Base-by-base conservation (phyloP, 2,113 vertebrate species). In the Leptocoma aspasia region DNA sequence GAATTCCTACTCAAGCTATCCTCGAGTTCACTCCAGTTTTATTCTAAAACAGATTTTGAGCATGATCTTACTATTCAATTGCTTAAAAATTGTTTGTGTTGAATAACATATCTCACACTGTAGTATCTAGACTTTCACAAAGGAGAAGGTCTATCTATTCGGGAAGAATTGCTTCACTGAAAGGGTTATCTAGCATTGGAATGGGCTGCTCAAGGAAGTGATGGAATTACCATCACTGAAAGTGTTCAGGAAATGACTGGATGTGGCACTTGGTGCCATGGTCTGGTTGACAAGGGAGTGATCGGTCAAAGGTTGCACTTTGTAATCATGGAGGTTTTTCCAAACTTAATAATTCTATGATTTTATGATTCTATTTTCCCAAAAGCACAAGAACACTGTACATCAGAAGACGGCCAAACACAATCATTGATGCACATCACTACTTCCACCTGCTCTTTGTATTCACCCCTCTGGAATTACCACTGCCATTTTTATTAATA, bases 181-280 rank as follows among this genome's bases (percentile, higher is more conserved):
- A 81, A 21, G 6, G 4, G 2, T 45, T 52, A 26, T 17, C 23
- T 14, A 52, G 7, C 20, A 39, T 9, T 53, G 39, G n/a, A 82
- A 52, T 23, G 11, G 7, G 15, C 22, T 89, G 37, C 5, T 16
- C 52, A 45, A 27, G 37, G 7, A 81, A 26, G 11, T 35, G 13
- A 30, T 49, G 41, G 30, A 30, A 5, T 42, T 23, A 21, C 17
- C 5, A 45, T 20, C 39, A 15, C 28, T 45, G 15, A 28, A 44
- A 65, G 1, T 60, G 28, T 45, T 53, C 15, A 39, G 21, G 33
- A 24, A 52, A 52, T 3, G 2, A 45, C 19, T 52, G 53, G 15
- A n/a, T n/a, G 6, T n/a, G 37, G 9, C 69, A 44, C 15, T 72
- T 0, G 0, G 13, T 73, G 42, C 44, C 22, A 23, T 16, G 23